Evolutionary conservation across 2,113 vertebrate species (phyloP).

Genomic region (Datnioides undecimradiatus): DNA sequence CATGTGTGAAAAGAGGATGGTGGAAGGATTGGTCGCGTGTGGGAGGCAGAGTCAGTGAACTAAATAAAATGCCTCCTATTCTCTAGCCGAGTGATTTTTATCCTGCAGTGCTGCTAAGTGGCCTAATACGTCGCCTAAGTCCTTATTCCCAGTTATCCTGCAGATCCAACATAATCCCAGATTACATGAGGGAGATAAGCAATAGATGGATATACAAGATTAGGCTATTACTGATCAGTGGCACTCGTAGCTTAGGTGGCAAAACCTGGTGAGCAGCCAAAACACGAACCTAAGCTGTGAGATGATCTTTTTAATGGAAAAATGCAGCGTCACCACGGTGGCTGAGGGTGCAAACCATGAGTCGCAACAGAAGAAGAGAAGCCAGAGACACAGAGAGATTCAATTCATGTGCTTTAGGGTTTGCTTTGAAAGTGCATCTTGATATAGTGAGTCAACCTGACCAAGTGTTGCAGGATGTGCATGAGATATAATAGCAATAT

Average conservation of each 20-base stretch:
- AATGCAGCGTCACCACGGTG: neutral
- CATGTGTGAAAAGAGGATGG: conserved; percentile 26
- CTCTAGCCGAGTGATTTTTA: conserved; percentile 40
- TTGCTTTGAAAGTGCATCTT: too few species aligned
- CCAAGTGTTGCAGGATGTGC: too few species aligned
- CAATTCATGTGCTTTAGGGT: too few species aligned
- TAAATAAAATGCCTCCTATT: conserved; percentile 56
- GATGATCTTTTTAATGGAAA: neutral
- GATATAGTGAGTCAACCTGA: too few species aligned
- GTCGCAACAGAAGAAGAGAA: too few species aligned
- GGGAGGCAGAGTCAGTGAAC: conserved; percentile 52
- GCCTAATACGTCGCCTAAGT: conserved; percentile 54
- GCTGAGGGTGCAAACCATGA: neutral
- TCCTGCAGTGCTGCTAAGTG: conserved; percentile 57
- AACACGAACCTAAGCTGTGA: neutral
- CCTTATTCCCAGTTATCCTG: conserved; percentile 54
- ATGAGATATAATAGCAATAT: too few species aligned
- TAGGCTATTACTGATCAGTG: conserved; percentile 48
- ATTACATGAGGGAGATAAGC: conserved; percentile 67
- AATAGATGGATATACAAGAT: conserved; percentile 60
- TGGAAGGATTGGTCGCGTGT: neutral
- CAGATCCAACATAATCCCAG: conserved; percentile 69
- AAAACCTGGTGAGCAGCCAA: conserved; percentile 43
- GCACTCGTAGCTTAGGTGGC: conserved; percentile 32
- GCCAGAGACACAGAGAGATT: too few species aligned